A percentile compares a stretch with the other conserved stretches of the same genome.
Evolutionary conservation across 2,797 vertebrate genomes (phyloP).

Genomic region (Catostomus latipinnis): DNA sequence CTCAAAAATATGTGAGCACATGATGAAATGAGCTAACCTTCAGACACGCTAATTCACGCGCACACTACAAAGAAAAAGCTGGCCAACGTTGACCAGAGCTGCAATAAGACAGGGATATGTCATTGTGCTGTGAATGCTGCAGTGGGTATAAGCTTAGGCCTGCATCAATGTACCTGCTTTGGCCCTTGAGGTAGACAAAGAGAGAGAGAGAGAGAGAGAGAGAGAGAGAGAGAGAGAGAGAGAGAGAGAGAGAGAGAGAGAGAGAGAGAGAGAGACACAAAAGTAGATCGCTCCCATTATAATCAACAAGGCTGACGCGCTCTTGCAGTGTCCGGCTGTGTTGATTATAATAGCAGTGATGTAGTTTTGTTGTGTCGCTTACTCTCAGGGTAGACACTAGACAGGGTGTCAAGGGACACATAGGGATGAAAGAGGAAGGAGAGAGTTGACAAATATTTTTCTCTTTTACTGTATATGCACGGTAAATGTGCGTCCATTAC

Average conservation of each 20-base stretch:
- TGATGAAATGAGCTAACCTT: slow-evolving; percentile 37
- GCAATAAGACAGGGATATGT: slow-evolving; percentile 49
- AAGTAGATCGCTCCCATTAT: slow-evolving; percentile 30
- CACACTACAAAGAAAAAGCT: slow-evolving; percentile 44
- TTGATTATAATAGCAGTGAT: slow-evolving; percentile 44
- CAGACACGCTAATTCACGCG: slow-evolving; percentile 43
- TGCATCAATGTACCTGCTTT: slow-evolving; percentile 48
- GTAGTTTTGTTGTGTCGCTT: slow-evolving; percentile 7
- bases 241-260: neutral
- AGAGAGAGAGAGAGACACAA: slow-evolving; percentile 24
- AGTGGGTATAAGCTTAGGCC: slow-evolving; percentile 47
- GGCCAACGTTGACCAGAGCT: slow-evolving; percentile 45
- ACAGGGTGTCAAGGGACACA: slow-evolving; percentile 11
- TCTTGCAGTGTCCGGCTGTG: slow-evolving; percentile 27
- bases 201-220: slow-evolving; percentile 15
- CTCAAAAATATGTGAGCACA: slow-evolving; percentile 52
- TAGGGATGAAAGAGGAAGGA: slow-evolving; percentile 33
- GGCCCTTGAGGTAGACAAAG: slow-evolving; percentile 44
- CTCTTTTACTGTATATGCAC: neutral
- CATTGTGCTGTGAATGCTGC: slow-evolving; percentile 55
- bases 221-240: slow-evolving; percentile 34
- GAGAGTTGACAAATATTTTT: slow-evolving; percentile 44
- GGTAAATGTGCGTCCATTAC: slow-evolving; percentile 54
- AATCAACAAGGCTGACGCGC: slow-evolving; percentile 37
- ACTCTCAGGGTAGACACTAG: neutral